phyloP scores from a whole-genome alignment of 2,797 vertebrate genomes.

The Craterocephalus amniculus region DNA sequence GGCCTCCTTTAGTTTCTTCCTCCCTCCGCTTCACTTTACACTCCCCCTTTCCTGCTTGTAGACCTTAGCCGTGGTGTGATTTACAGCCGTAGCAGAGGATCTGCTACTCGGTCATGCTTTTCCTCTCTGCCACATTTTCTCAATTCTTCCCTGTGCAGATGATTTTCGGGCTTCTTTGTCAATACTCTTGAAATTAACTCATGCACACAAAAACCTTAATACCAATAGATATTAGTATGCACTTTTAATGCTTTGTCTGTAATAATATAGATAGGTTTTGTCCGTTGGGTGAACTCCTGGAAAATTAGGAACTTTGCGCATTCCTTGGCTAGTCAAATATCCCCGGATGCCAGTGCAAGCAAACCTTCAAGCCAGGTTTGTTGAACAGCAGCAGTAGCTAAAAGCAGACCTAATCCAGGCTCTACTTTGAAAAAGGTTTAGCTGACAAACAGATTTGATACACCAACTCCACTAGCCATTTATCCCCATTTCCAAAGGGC shows the following conservation, averaged over 20 bases:
- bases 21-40: conserved; percentile 3
- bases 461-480: conserved; percentile 39
- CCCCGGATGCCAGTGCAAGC: conserved; percentile 21
- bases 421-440: conserved; percentile 53
- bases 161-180: conserved; percentile 62
- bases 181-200: too few relatives aligned
- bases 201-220: neutral
- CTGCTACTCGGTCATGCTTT: conserved; percentile 63
- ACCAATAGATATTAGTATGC: conserved; percentile 1
- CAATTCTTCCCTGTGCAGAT: conserved; percentile 49
- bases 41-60: neutral
- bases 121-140: conserved; percentile 58
- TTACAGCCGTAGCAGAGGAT: conserved; percentile 56
- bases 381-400: conserved; percentile 46
- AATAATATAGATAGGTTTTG: conserved; percentile 40
- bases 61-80: conserved; percentile 58
- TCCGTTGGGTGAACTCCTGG: conserved; percentile 55
- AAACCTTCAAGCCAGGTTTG: conserved; percentile 28
- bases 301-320: conserved; percentile 30
- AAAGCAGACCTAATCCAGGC: conserved; percentile 54
- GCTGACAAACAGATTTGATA: conserved; percentile 69
- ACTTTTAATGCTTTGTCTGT: conserved; percentile 16
- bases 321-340: conserved; percentile 40
- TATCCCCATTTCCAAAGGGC: conserved; percentile 42
- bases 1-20: neutral